phyloP scores from a whole-genome alignment of 2,888 invertebrate genomes.

The Tenthredo mesomela region DNA sequence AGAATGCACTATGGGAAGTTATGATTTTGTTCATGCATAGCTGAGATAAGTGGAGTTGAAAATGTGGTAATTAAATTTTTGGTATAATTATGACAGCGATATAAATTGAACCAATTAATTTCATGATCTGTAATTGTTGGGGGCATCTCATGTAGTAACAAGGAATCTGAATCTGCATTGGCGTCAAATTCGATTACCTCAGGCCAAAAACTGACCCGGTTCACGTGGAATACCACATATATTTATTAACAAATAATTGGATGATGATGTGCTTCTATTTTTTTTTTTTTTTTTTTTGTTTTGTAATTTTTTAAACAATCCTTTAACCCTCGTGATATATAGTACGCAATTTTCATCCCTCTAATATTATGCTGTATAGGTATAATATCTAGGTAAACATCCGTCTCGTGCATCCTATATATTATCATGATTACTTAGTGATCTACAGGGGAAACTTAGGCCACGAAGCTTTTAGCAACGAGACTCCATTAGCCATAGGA shows the following conservation, averaged over 20 bases:
- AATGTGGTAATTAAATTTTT: too few species aligned
- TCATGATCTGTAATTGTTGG: too few species aligned
- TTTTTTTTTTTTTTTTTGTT: not conserved
- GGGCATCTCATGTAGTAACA: too few species aligned
- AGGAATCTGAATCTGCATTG: too few species aligned
- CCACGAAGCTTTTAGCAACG: slow-evolving; percentile 32
- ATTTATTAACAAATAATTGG: not conserved
- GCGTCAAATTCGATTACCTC: too few species aligned
- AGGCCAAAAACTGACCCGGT: too few species aligned
- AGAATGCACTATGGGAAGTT: too few species aligned
- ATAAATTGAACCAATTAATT: too few species aligned
- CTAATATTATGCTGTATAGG: not conserved
- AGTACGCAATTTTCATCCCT: not conserved
- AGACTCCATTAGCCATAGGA: slow-evolving; percentile 19
- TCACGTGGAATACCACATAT: too few species aligned
- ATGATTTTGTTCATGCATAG: too few species aligned
- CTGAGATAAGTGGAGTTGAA: too few species aligned
- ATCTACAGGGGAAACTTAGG: slow-evolving; percentile 10
- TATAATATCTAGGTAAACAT: not conserved
- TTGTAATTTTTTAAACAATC: not conserved
- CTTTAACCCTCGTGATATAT: not conserved
- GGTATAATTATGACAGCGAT: too few species aligned
- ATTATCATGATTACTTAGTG: slow-evolving; percentile 34
- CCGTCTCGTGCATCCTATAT: slow-evolving; percentile 2
- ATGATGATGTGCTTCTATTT: not conserved